These are phyloP conservation scores for Cephalotes varians DNA, from an alignment of 2,888 invertebrate species.

Conservation along the genomic window DNA sequence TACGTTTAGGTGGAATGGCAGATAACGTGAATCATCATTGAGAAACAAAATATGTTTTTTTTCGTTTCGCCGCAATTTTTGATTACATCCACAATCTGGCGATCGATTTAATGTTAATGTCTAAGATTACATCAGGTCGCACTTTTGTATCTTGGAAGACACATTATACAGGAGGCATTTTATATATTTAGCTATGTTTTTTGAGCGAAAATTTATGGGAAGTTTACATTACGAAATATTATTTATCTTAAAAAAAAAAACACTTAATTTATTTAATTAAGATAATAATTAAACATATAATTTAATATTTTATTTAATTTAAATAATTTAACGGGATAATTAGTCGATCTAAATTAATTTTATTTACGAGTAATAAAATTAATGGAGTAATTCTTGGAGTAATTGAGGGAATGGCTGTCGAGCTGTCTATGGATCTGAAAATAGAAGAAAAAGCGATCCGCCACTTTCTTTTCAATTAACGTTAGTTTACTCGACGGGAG, in stretches of 20 bases:
- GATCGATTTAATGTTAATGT: constrained; percentile 16
- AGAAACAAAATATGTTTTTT: constrained; percentile 33
- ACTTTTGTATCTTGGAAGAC: not conserved
- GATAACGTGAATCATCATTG: constrained; percentile 4
- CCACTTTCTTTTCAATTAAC: constrained; percentile 22
- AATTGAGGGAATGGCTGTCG: not conserved
- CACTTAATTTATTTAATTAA: no score
- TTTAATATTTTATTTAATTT: not conserved
- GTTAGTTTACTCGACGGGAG: not conserved
- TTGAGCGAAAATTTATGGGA: not conserved
- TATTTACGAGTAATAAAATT: no score
- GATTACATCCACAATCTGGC: not conserved
- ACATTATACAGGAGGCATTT: not conserved
- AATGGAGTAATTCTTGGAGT: no score
- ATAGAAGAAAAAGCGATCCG: constrained; percentile 10
- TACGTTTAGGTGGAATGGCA: not conserved
- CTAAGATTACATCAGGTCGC: constrained; percentile 10
- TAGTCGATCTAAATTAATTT: not conserved
- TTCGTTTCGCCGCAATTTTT: not conserved
- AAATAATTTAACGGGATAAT: not conserved
- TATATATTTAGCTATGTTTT: not conserved
- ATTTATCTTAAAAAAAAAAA: not conserved
- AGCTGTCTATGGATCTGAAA: not conserved
- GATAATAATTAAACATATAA: not conserved
- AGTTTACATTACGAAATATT: not conserved